Percentiles rank a stretch among this genome's conserved stretches.
phyloP scores from a whole-genome alignment of 2,797 vertebrate genomes.

The Sebastolobus altivelis region DNA sequence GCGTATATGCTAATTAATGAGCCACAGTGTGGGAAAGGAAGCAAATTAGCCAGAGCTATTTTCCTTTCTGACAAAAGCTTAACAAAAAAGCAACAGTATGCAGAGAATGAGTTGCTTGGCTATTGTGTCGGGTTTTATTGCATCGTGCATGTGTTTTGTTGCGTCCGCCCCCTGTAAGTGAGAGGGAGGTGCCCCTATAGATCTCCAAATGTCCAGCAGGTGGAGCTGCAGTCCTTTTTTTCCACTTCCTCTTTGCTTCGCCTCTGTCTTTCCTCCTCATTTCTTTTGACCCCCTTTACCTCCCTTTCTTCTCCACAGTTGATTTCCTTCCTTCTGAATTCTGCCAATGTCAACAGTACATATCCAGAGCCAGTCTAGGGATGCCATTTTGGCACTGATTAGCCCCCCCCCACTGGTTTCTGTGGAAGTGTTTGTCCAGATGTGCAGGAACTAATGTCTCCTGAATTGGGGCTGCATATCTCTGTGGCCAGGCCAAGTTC shows the following conservation, averaged over 20 bases:
- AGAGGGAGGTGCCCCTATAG: background rate
- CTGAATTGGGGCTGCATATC: slow-evolving; percentile 45
- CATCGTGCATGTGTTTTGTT: slow-evolving; percentile 1
- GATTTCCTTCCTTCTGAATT: slow-evolving; percentile 53
- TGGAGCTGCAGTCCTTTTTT: slow-evolving; percentile 55
- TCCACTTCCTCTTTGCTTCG: background rate
- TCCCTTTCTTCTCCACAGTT: slow-evolving; percentile 29
- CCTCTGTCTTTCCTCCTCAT: slow-evolving; percentile 9
- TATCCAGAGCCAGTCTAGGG: slow-evolving; percentile 45
- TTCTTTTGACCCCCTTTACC: slow-evolving; percentile 24
- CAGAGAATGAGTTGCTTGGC: background rate
- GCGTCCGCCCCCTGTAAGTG: background rate
- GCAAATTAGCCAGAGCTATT: background rate
- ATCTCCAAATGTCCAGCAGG: slow-evolving; percentile 61
- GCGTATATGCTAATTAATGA: background rate
- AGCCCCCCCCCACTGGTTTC: slow-evolving; percentile 46
- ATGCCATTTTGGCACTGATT: slow-evolving; percentile 66
- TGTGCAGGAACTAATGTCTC: slow-evolving; percentile 70
- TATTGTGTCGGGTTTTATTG: background rate
- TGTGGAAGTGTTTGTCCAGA: slow-evolving; percentile 74
- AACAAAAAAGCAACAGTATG: background rate
- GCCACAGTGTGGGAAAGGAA: no score
- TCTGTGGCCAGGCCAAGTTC: slow-evolving; percentile 51
- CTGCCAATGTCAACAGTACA: slow-evolving; percentile 68
- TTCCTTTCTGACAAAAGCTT: background rate